These are phyloP conservation scores for Todiramphus saurophagus DNA, from an alignment of 2,113 vertebrate genomes.

Conservation along the genomic window DNA sequence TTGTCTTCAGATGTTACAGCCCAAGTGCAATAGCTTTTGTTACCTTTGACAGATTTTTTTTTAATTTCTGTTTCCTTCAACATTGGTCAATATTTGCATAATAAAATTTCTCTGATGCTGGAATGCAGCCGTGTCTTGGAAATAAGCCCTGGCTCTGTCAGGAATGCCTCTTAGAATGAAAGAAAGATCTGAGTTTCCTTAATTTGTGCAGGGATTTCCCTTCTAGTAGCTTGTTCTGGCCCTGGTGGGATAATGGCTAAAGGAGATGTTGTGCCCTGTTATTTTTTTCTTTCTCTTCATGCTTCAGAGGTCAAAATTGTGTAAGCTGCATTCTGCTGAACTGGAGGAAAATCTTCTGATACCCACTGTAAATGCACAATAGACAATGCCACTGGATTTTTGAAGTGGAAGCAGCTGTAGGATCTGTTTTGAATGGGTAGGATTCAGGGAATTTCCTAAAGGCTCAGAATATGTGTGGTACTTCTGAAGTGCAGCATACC, in stretches of 20 bases:
- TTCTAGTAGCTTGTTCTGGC: background rate
- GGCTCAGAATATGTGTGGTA: background rate
- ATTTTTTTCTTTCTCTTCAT: background rate
- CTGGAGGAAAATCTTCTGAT: background rate
- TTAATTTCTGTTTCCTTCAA: constrained; percentile 26
- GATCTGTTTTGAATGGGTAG: background rate
- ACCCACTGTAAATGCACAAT: background rate
- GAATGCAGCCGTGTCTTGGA: constrained; percentile 20
- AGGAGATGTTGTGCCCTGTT: background rate
- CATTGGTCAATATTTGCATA: constrained; percentile 30
- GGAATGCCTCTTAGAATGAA: constrained; percentile 9
- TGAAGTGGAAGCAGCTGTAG: background rate
- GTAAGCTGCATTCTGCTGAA: background rate
- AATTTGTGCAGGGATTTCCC: constrained; percentile 31
- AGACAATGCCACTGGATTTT: background rate
- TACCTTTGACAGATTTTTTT: constrained; percentile 3
- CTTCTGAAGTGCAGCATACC: background rate
- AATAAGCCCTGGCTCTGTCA: background rate
- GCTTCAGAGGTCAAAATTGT: background rate
- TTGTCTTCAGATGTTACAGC: background rate
- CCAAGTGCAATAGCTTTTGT: background rate
- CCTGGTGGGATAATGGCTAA: background rate
- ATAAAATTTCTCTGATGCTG: background rate
- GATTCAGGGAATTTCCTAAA: constrained; percentile 22
- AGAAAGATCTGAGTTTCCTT: constrained; percentile 16